A percentile compares a stretch with the other conserved stretches of the same genome.
Conservation (phyloP, 2,797 vertebrate genomes). For the Rhinoraja longicauda region DNA sequence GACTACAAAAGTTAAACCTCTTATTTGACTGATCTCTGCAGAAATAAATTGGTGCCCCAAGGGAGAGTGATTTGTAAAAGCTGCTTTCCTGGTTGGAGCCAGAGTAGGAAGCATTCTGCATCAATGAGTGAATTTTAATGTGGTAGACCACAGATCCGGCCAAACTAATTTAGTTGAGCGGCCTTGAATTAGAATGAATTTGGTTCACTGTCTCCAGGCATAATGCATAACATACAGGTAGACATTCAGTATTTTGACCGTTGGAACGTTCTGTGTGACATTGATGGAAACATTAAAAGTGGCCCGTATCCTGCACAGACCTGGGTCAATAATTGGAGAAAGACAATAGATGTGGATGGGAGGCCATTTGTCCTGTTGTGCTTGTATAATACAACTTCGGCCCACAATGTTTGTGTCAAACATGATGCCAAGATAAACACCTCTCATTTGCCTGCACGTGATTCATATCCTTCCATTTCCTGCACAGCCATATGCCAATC, state of each 20-base stretch:
- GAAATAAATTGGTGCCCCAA: background rate
- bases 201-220: background rate
- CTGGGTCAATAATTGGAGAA: background rate
- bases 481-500: too few species aligned
- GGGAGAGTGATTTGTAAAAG: background rate
- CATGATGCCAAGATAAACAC: too few species aligned
- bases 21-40: background rate
- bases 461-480: too few species aligned
- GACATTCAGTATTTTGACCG: background rate
- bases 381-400: too few species aligned
- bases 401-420: too few species aligned
- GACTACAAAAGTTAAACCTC: background rate
- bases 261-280: background rate
- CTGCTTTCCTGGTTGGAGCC: background rate
- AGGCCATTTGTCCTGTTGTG: too few species aligned
- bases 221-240: background rate
- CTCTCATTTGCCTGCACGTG: too few species aligned
- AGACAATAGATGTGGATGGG: too few species aligned
- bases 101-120: background rate
- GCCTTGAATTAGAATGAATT: background rate
- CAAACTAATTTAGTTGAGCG: background rate
- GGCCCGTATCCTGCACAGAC: background rate
- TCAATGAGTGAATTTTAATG: background rate
- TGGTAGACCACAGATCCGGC: background rate
- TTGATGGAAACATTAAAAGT: background rate